Base-by-base conservation (phyloP, 2,797 vertebrate species). In the Pelobates cultripes region DNA sequence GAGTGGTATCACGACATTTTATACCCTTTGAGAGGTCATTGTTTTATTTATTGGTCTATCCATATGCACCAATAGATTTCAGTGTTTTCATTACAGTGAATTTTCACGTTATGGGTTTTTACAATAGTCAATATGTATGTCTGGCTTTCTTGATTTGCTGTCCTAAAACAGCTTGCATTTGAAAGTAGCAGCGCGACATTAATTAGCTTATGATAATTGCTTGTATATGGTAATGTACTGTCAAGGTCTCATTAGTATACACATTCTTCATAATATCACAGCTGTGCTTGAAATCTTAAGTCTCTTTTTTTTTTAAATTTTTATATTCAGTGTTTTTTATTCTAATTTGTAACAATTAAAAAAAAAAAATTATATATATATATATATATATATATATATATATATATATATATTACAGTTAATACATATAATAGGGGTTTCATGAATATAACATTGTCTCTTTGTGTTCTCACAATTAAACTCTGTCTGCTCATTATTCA, bases 171-270 rank as follows among this genome's bases (percentile, higher is more conserved):
- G 68, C 42, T 15, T 45, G 43, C n/a, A 55, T 70, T 14, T 47
- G 17, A 53, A 45, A 42, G 44, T 43, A 47, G 8, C 51, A 14
- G 63, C 51, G 4, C 9, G 7, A 10, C n/a, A 70, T 63, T 79
- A 61, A 44, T 64, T 41, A 47, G 45, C 53, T 42, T 14, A 43
- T 79, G 45, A 42, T 66, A 74, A 74, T 74, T 74, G 17, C 28
- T 43, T 51, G 43, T 71, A 15, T 55, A 63, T 9, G 43, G 28
- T 80, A 43, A 67, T 74, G 40, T 67, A 14, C 44, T 53, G 70
- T 67, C 78, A 67, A 28, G 28, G 28, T 28, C 42, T 68, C 71
- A 44, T 74, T 57, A 57, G 12, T 73, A 68, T 51, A 60, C 8
- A 57, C 57, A 43, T 71, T 79, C 41, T 42, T n/a, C 9, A n/a